Evolutionary conservation across 1,140 invertebrate genomes (phyloP).

Genomic region (Drosophila pseudoananassae): DNA sequence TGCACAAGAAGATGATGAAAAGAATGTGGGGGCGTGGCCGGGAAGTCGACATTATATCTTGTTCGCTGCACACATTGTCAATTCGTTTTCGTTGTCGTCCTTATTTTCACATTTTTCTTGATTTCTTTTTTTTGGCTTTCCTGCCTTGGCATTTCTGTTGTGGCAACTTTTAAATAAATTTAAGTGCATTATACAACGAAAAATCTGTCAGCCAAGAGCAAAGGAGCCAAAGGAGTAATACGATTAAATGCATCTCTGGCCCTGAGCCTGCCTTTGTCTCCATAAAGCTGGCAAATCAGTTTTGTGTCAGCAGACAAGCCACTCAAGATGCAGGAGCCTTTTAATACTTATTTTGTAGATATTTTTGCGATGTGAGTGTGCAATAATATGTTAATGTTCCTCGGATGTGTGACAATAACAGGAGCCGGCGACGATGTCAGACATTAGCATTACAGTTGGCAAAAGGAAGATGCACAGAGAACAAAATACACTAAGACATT

Average conservation of each 20-base stretch:
- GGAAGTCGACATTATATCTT: slow-evolving; percentile 59
- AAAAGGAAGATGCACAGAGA: slow-evolving; percentile 18
- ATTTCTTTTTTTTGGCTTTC: neutral
- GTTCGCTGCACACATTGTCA: slow-evolving; percentile 76
- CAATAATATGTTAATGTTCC: slow-evolving; percentile 80
- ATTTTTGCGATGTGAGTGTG: slow-evolving; percentile 35
- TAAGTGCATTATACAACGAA: slow-evolving; percentile 59
- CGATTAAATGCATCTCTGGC: slow-evolving; percentile 57
- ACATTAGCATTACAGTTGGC: slow-evolving; percentile 68
- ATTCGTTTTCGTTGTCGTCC: slow-evolving; percentile 34
- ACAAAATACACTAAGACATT: neutral
- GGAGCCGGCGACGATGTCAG: slow-evolving; percentile 43
- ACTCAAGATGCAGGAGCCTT: slow-evolving; percentile 46
- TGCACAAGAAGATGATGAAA: slow-evolving; percentile 58
- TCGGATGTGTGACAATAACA: slow-evolving; percentile 74
- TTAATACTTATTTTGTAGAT: slow-evolving; percentile 12
- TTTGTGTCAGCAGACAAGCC: slow-evolving; percentile 36
- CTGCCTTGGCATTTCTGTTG: slow-evolving; percentile 6
- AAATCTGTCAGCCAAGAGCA: slow-evolving; percentile 33
- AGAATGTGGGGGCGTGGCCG: slow-evolving; percentile 34
- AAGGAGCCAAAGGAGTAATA: slow-evolving; percentile 40
- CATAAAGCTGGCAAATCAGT: slow-evolving; percentile 50
- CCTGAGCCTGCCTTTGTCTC: slow-evolving; percentile 28
- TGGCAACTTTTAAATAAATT: slow-evolving; percentile 64
- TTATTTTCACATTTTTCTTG: neutral